Evolutionary conservation across 1,140 invertebrate species (phyloP).

Genomic region (Heliconius hermathena): DNA sequence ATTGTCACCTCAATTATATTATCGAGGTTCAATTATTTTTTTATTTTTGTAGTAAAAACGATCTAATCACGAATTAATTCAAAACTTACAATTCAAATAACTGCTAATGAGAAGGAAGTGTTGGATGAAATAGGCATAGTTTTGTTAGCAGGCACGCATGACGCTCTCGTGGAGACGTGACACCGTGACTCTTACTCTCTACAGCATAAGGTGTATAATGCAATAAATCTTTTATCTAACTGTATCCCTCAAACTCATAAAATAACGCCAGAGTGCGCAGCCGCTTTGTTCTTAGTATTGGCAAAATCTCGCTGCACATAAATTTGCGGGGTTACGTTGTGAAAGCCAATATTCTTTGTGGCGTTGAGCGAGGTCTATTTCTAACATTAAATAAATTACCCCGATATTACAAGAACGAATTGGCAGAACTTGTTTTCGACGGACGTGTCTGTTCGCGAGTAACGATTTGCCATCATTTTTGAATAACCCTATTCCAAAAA

Average conservation of each 20-base stretch:
- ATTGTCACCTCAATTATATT: neutral
- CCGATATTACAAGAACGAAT: slow-evolving; percentile 80
- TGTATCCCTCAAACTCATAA: slow-evolving; percentile 40
- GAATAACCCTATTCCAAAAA: slow-evolving; percentile 49
- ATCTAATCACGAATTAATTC: slow-evolving; percentile 12
- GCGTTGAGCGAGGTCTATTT: slow-evolving; percentile 72
- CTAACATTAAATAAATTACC: slow-evolving; percentile 80
- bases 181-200: slow-evolving; percentile 6
- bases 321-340: slow-evolving; percentile 77
- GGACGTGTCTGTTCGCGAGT: slow-evolving; percentile 66
- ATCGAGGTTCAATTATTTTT: neutral
- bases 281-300: slow-evolving; percentile 46
- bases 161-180: slow-evolving; percentile 1
- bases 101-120: slow-evolving; percentile 31
- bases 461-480: slow-evolving; percentile 66
- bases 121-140: slow-evolving; percentile 25
- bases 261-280: slow-evolving; percentile 36
- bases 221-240: slow-evolving; percentile 25
- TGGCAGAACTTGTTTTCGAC: slow-evolving; percentile 70
- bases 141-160: slow-evolving; percentile 33
- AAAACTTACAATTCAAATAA: slow-evolving; percentile 24
- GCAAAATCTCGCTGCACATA: slow-evolving; percentile 72
- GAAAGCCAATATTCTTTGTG: slow-evolving; percentile 80
- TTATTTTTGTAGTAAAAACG: neutral
- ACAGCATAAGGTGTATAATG: slow-evolving; percentile 17